phyloP scores from a whole-genome alignment of 2,888 invertebrate genomes.

The Parascotia fuliginaria region DNA sequence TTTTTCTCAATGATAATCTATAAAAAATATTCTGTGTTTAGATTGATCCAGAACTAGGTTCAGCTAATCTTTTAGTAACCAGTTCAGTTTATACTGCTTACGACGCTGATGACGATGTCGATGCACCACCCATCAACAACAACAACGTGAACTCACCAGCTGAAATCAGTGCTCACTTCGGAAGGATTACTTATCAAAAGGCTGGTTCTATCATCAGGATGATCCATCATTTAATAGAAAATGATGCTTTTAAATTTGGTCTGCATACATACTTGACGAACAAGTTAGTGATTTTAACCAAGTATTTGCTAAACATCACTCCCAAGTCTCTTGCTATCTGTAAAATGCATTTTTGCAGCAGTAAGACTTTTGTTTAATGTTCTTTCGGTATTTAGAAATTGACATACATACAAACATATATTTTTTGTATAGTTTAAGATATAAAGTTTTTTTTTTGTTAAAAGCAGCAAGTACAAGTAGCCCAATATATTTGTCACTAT shows the following conservation, averaged over 20 bases:
- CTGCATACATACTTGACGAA: constrained; percentile 66
- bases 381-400: too few species aligned
- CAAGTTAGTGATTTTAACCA: constrained; percentile 80
- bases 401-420: too few species aligned
- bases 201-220: constrained; percentile 83
- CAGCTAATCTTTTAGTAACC: constrained; percentile 87
- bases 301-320: too few species aligned
- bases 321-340: too few species aligned
- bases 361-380: too few species aligned
- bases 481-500: too few species aligned
- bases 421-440: too few species aligned
- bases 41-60: constrained; percentile 87
- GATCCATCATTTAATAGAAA: constrained; percentile 77
- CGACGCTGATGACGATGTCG: constrained; percentile 81
- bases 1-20: too few species aligned
- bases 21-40: constrained; percentile 46
- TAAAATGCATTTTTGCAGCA: too few species aligned
- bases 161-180: constrained; percentile 88
- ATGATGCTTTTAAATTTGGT: constrained; percentile 61
- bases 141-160: constrained; percentile 84
- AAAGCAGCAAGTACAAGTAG: too few species aligned
- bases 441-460: too few species aligned
- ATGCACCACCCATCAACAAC: constrained; percentile 85
- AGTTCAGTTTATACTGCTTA: constrained; percentile 89
- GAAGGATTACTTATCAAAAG: constrained; percentile 89